Base-by-base conservation (phyloP, 2,797 vertebrate species). In the Microcaecilia unicolor region DNA sequence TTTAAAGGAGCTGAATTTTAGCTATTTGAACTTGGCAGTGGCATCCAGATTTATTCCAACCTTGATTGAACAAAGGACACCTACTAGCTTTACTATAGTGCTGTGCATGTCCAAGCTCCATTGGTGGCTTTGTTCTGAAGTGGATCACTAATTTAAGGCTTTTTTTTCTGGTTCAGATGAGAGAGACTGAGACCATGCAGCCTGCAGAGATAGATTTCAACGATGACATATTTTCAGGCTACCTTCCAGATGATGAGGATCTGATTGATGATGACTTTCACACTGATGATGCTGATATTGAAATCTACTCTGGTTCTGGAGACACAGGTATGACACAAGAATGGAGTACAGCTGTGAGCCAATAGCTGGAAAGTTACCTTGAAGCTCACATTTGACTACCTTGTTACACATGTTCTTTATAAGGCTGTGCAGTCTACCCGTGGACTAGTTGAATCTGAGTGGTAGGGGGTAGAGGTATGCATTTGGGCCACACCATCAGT, bases 101-200 rank as follows among this genome's bases (percentile, higher is more conserved):
- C 15, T 7, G n/a, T n/a, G n/a, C n/a, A n/a, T n/a, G n/a, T n/a
- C n/a, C 10, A 8, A 18, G n/a, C 21, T n/a, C 20, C n/a, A 23
- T 21, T 14, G 17, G 6, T 9, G 28, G 5, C 14, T 15, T n/a
- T 8, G 11, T n/a, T n/a, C n/a, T n/a, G n/a, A n/a, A n/a, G n/a
- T n/a, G n/a, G n/a, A n/a, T n/a, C n/a, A n/a, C n/a, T n/a, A n/a
- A n/a, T n/a, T n/a, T n/a, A n/a, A n/a, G n/a, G n/a, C n/a, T 3
- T 9, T 2, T 0, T n/a, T 53, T 64, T 45, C 2, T 15, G 15
- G 12, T 17, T 28, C 70, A 97, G 95, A 90, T 92, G 50, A 75
- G 92, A 70, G 92, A 97, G 79, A 97, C 90, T 0, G 90, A 95
- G 72, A 92, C 91, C 3, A 94, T 93, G 76, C 83, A 91, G 38